phyloP scores from a whole-genome alignment of 37 sponge, comb jelly and placozoan genomes.

The Geodia barretti region DNA sequence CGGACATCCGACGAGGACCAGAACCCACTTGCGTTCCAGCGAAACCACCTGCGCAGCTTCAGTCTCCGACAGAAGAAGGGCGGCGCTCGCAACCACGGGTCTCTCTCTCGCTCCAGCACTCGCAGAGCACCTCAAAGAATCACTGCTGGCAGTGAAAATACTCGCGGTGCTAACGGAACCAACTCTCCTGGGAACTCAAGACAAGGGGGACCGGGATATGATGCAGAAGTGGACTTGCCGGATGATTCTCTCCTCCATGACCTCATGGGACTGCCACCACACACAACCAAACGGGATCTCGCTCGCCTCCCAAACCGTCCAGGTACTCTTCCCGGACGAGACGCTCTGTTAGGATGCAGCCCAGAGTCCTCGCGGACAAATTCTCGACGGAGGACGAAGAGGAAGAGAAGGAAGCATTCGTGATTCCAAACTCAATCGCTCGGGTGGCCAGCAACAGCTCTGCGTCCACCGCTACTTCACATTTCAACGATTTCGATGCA shows the following conservation, averaged over 20 bases:
- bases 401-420: neutral
- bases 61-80: conserved; percentile 41
- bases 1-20: conserved; percentile 42
- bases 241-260: conserved; percentile 44
- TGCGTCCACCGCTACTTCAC: neutral
- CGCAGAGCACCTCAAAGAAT: neutral
- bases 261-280: too few relatives aligned
- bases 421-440: neutral
- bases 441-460: neutral
- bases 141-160: neutral
- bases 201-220: conserved; percentile 20
- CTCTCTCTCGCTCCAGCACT: neutral
- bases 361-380: neutral
- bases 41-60: conserved; percentile 56
- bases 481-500: neutral
- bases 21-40: conserved; percentile 39
- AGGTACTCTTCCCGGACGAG: conserved; percentile 7
- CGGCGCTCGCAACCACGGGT: neutral
- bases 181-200: conserved; percentile 2
- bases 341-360: neutral
- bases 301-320: neutral
- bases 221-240: conserved; percentile 57
- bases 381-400: neutral
- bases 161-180: neutral
- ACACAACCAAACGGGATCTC: neutral